These are phyloP conservation scores for Magallana gigas DNA, from an alignment of 1,140 invertebrate species.

Conservation along the genomic window DNA sequence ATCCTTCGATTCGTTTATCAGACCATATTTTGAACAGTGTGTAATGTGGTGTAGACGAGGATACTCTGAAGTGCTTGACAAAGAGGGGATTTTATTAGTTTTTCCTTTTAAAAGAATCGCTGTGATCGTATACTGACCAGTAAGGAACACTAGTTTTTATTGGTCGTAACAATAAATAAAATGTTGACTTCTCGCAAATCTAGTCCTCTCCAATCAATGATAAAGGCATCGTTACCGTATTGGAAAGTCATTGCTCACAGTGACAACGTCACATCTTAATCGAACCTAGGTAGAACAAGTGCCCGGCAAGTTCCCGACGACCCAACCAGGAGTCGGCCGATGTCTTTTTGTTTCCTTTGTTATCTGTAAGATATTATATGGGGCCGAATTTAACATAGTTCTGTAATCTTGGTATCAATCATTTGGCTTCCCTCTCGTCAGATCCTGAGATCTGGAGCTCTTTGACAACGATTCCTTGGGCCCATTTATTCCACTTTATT, in stretches of 20 bases:
- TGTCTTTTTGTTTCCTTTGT: background rate
- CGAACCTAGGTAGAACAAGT: background rate
- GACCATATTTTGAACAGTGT: too few species aligned
- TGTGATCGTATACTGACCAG: background rate
- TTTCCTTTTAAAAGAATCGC: background rate
- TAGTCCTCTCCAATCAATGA: conserved; percentile 29
- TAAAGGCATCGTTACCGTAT: conserved; percentile 9
- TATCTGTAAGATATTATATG: conserved; percentile 11
- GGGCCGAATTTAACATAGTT: background rate
- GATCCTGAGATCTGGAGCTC: background rate
- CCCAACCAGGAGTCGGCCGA: background rate
- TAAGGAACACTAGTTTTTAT: background rate
- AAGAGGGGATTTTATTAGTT: background rate
- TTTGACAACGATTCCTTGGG: background rate
- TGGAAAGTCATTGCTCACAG: conserved; percentile 14
- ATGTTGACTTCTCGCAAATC: conserved; percentile 29
- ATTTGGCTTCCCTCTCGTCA: background rate
- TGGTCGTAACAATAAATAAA: conserved; percentile 11
- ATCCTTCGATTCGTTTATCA: background rate
- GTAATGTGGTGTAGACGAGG: too few species aligned
- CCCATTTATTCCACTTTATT: background rate
- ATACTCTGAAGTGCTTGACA: background rate
- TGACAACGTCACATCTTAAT: too few species aligned
- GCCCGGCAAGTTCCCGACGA: background rate
- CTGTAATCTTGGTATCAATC: conserved; percentile 18